phyloP scores from a whole-genome alignment of 2,113 vertebrate genomes.

The Pimephales promelas region DNA sequence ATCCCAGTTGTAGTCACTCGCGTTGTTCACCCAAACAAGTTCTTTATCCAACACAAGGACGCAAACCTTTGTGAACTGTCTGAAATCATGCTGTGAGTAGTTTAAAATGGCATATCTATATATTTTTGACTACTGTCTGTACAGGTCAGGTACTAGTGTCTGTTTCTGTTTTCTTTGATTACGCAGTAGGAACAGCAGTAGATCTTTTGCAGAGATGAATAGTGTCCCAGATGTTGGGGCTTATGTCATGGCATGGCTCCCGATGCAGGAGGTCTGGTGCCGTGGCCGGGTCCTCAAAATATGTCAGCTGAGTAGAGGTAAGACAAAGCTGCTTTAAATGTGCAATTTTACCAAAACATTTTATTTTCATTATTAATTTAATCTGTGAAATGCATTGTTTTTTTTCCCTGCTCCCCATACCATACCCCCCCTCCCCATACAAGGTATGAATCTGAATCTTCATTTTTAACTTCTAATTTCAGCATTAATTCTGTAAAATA shows the following conservation, averaged over 20 bases:
- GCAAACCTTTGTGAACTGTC: conserved; percentile 58
- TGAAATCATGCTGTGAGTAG: conserved; percentile 64
- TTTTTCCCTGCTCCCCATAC: neutral
- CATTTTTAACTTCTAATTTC: neutral
- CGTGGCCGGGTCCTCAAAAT: conserved; percentile 74
- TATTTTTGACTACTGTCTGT: neutral
- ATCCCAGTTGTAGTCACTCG: conserved; percentile 71
- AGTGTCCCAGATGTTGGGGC: conserved; percentile 73
- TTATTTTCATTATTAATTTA: neutral
- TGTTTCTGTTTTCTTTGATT: conserved; percentile 44
- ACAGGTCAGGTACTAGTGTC: conserved; percentile 8
- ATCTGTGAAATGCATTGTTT: neutral
- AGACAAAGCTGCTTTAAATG: neutral
- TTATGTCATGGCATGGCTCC: conserved; percentile 69
- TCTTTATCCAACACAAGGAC: conserved; percentile 71
- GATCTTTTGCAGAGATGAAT: conserved; percentile 67
- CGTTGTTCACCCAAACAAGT: conserved; percentile 65
- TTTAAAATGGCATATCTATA: neutral
- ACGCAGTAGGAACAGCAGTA: conserved; percentile 60
- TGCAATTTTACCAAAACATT: neutral
- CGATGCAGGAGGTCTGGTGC: conserved; percentile 69
- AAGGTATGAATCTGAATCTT: neutral
- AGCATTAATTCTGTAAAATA: conserved; percentile 43
- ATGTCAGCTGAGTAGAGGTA: conserved; percentile 70
- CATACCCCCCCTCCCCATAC: too few relatives aligned